Evolutionary conservation across 2,888 invertebrate genomes (phyloP), one percentile per base, ranked within the genome.

Genomic region (Emmelina monodactyla): DNA sequence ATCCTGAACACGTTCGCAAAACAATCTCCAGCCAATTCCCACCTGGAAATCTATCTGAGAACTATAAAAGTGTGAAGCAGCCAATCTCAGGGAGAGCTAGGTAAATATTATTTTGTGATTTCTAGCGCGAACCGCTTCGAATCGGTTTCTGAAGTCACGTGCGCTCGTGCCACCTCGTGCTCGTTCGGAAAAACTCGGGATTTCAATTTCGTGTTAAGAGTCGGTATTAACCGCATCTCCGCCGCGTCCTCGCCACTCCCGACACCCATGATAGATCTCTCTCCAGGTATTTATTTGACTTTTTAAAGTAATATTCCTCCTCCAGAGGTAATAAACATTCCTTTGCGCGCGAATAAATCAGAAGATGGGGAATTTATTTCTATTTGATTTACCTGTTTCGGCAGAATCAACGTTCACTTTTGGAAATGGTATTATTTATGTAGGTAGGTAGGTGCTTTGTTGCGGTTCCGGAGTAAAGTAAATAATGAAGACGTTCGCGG

Each of bases 61-160:
- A 32, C 9, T n/a, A 10, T 25, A 25, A 25, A n/a, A 25, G 30
- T 33, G 37, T 22, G 29, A 33, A 15, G 30, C 14, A 13, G 4
- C 30, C 30, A 30, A 7, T 15, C 30, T 6, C 25, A 19, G 19
- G 5, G 9, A 3, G 3, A 4, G 25, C 25, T 25, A 25, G 25
- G 11, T 25, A 25, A 25, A 25, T 25, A 25, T 25, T 25, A 25
- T 25, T 25, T 25, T 25, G n/a, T 25, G 25, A 25, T 25, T 7
- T 25, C 19, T 19, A n/a, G n/a, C n/a, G 19, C 25, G 25, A 7
- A 25, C 11, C n/a, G 9, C n/a, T n/a, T n/a, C n/a, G n/a, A 25
- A 25, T 25, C n/a, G 25, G n/a, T 25, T 25, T 25, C n/a, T 25
- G 11, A 25, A 25, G n/a, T 10, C 19, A 19, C 25, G 25, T 25